Conservation (phyloP, 2,888 invertebrate genomes). For the Aphodius granarius region DNA sequence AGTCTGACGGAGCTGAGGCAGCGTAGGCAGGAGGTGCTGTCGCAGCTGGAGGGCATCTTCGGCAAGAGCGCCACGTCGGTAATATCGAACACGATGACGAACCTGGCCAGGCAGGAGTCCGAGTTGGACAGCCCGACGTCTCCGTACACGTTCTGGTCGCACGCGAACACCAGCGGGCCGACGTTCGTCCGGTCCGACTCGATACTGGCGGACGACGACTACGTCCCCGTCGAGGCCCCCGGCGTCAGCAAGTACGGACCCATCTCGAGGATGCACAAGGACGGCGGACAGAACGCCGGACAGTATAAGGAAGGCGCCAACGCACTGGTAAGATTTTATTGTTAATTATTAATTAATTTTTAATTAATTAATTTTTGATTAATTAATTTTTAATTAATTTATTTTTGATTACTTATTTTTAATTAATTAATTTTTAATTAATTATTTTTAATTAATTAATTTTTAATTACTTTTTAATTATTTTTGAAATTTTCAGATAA, state of each 20-base stretch:
- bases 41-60: conserved; percentile 63
- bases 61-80: conserved; percentile 55
- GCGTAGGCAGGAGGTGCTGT: conserved; percentile 63
- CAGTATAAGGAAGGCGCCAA: conserved; percentile 46
- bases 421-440: not conserved
- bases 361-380: not conserved
- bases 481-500: conserved; percentile 37
- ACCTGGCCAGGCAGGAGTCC: conserved; percentile 49
- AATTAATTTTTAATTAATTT: conserved; percentile 1
- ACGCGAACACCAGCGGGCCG: conserved; percentile 44
- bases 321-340: conserved; percentile 41
- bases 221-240: conserved; percentile 68
- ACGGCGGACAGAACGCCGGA: conserved; percentile 38
- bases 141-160: conserved; percentile 50
- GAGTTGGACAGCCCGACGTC: conserved; percentile 49
- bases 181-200: conserved; percentile 59
- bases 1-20: conserved; percentile 62
- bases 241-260: conserved; percentile 70
- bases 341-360: conserved; percentile 18
- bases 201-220: conserved; percentile 64
- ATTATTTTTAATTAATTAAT: not conserved
- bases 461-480: not conserved
- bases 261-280: conserved; percentile 59
- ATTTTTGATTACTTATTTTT: conserved; percentile 1
- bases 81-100: conserved; percentile 51